Conservation (phyloP, 2,113 vertebrate species). For the Scomber scombrus region DNA sequence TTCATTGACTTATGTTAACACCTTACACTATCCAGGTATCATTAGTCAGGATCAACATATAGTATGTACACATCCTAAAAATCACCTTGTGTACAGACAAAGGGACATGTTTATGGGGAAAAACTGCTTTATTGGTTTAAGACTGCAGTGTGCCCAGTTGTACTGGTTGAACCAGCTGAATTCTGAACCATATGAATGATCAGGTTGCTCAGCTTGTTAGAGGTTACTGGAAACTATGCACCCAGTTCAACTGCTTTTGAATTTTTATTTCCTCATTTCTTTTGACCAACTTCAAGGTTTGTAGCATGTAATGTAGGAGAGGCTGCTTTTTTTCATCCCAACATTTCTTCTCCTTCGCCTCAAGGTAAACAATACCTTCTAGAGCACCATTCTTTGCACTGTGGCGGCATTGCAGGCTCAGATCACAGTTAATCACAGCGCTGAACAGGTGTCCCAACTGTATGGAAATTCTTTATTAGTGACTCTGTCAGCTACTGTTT, state of each 20-base stretch:
- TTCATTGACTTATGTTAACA: not conserved
- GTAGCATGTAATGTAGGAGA: not conserved
- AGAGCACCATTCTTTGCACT: too few species aligned
- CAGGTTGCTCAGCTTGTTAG: constrained; percentile 29
- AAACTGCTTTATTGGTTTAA: not conserved
- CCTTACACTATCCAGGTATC: constrained; percentile 6
- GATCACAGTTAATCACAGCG: too few species aligned
- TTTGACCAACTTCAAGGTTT: not conserved
- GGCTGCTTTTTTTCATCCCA: too few species aligned
- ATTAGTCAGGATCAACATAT: not conserved
- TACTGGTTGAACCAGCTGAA: constrained; percentile 54
- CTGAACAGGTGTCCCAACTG: too few species aligned
- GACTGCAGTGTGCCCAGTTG: constrained; percentile 14
- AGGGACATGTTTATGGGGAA: constrained; percentile 26
- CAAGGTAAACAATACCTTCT: too few species aligned
- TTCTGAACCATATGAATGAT: constrained; percentile 16
- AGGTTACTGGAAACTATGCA: not conserved
- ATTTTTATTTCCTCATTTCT: constrained; percentile 19
- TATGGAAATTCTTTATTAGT: not conserved
- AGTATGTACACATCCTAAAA: not conserved
- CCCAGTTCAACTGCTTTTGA: not conserved
- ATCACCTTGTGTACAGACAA: not conserved
- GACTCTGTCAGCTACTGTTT: not conserved
- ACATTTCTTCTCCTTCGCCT: too few species aligned
- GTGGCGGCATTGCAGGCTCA: too few species aligned